phyloP scores from a whole-genome alignment of 2,797 vertebrate species.

The Siniperca undulata region DNA sequence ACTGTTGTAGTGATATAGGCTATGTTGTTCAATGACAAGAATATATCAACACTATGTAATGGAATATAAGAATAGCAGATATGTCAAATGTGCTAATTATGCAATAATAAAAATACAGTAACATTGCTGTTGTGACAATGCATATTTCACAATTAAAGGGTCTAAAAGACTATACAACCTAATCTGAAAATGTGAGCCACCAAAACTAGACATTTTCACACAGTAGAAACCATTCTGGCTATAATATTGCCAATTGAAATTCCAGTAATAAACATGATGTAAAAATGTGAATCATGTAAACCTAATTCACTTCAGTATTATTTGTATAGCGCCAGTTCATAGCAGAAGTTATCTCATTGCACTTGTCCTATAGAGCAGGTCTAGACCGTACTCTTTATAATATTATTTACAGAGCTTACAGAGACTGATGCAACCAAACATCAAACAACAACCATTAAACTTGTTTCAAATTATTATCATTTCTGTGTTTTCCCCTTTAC shows the following conservation, averaged over 20 bases:
- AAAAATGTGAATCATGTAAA: not conserved
- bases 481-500: not conserved
- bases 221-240: not conserved
- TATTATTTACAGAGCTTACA: too few relatives aligned
- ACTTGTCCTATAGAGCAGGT: too few relatives aligned
- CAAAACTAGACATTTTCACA: not conserved
- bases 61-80: not conserved
- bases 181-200: not conserved
- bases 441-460: not conserved
- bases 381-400: too few relatives aligned
- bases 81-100: not conserved
- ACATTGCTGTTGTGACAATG: not conserved
- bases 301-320: not conserved
- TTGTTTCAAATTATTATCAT: not conserved
- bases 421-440: not conserved
- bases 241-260: not conserved
- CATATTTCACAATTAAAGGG: not conserved
- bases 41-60: not conserved
- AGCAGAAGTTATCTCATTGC: too few relatives aligned
- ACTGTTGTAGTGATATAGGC: not conserved
- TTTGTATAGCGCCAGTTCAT: too few relatives aligned
- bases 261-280: not conserved
- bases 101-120: too few relatives aligned
- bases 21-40: not conserved
- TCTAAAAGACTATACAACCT: not conserved